Base-by-base conservation (phyloP, 2,888 invertebrate species). In the Teleiodes luculella region DNA sequence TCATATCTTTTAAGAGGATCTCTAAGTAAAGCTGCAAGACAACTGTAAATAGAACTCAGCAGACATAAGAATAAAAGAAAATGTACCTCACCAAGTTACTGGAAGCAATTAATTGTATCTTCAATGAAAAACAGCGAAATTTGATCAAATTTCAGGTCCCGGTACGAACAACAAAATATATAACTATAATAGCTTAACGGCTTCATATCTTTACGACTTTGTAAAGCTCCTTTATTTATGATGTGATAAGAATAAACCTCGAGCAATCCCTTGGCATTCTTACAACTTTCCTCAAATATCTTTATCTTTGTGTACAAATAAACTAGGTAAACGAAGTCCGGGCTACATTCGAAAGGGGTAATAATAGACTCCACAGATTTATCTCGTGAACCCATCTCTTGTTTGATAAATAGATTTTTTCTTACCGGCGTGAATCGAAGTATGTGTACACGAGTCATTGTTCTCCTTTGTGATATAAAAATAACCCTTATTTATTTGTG, bases 341-440 rank as follows among this genome's bases (percentile, higher is more conserved):
- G 71, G 77, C 73, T 68, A 66, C 66, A 78, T 78, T 73, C 72
- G 79, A 80, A 86, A 84, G 77, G 85, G 84, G 78, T 83, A 81
- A 86, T 85, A 86, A 85, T 81, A 79, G 78, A 78, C 68, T 78
- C 70, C 62, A 66, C 68, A 68, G 69, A 73, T 79, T 80, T 86
- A 87, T 88, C 86, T 82, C 70, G 65, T 57, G 67, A 76, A 68
- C 83, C 83, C 83, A 88, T 86, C 86, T 81, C 72, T 73, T 72
- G 73, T 80, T 81, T 82, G 84, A 84, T 83, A 82, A 83, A 87
- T 82, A 82, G 73, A 73, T 79, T 86, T 86, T 80, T 85, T 82
- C 73, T 72, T 71, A 74, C 72, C 76, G 72, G 70, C 70, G 74
- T 64, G 74, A 78, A 80, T 80, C 79, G 76, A 77, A 73, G 20